These are phyloP conservation scores for Dyspetes luteomarginatus DNA, from an alignment of 2,888 invertebrate genomes.

Conservation along the genomic window DNA sequence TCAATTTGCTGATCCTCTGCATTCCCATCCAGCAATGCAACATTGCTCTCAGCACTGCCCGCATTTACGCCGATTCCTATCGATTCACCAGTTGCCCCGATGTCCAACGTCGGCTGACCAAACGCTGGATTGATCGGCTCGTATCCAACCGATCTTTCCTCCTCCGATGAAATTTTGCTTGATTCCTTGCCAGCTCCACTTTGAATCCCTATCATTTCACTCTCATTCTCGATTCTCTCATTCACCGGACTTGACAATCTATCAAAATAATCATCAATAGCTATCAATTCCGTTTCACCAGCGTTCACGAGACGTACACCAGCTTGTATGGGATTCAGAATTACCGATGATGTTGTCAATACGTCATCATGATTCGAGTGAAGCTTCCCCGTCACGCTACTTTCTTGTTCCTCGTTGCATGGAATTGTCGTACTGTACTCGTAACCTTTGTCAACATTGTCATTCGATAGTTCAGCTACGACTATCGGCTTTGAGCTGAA, in stretches of 20 bases:
- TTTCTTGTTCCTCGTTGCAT: conserved; percentile 73
- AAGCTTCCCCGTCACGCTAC: conserved; percentile 62
- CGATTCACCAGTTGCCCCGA: conserved; percentile 35
- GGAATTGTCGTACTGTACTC: conserved; percentile 72
- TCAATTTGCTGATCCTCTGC: conserved; percentile 72
- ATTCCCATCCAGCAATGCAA: background rate
- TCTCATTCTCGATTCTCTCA: conserved; percentile 68
- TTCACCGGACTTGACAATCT: conserved; percentile 67
- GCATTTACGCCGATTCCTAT: conserved; percentile 3
- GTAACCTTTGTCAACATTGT: conserved; percentile 62
- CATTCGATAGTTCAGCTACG: conserved; percentile 73
- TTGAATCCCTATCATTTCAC: conserved; percentile 28
- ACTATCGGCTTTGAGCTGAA: conserved; percentile 78
- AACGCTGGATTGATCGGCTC: conserved; percentile 64
- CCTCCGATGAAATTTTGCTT: conserved; percentile 41
- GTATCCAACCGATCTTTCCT: conserved; percentile 50
- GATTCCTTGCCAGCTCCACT: too few relatives aligned
- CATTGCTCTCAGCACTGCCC: conserved; percentile 20
- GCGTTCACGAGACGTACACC: conserved; percentile 78
- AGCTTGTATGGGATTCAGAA: conserved; percentile 79
- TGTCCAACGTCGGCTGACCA: conserved; percentile 48
- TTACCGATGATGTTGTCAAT: conserved; percentile 72
- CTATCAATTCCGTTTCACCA: conserved; percentile 71
- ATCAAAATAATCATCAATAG: conserved; percentile 38
- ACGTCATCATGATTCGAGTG: conserved; percentile 59